A percentile compares a stretch with the other conserved stretches of the same genome.
Evolutionary conservation across 2,797 vertebrate genomes (phyloP).

Genomic region (Silurus lanzhouensis): DNA sequence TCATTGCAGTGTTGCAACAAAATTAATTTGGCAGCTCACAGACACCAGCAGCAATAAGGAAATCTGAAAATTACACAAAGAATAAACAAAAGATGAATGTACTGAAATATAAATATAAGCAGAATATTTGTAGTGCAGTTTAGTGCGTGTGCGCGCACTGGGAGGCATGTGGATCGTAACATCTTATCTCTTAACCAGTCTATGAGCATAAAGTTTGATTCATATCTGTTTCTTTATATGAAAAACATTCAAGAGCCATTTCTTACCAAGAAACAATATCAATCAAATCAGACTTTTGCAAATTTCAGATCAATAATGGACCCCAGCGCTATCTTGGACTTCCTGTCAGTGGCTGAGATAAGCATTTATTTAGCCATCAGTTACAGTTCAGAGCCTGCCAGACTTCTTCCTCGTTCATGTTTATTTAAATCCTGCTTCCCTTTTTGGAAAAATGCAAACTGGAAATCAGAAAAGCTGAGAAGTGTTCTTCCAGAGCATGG

Average conservation of each 20-base stretch:
- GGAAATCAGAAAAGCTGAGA: conserved; percentile 28
- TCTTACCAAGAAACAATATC: not conserved
- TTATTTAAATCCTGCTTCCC: conserved; percentile 16
- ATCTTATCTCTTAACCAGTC: no score
- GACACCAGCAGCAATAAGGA: no score
- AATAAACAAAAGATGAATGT: no score
- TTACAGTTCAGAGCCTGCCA: conserved; percentile 54
- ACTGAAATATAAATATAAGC: no score
- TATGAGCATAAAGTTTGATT: not conserved
- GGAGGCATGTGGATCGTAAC: not conserved
- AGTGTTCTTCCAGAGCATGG: conserved; percentile 25
- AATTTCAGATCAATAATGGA: not conserved
- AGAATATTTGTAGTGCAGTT: conserved; percentile 39
- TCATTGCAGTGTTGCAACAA: no score
- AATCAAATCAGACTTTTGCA: not conserved
- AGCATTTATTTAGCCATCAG: conserved; percentile 57
- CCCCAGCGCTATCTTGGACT: not conserved
- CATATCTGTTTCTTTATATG: not conserved
- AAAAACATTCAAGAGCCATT: not conserved
- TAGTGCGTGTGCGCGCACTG: conserved; percentile 41
- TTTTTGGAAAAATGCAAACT: conserved; percentile 23
- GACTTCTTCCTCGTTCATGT: conserved; percentile 7
- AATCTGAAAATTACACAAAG: no score
- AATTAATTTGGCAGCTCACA: no score
- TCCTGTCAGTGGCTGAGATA: not conserved